Evolutionary conservation across 1,140 invertebrate species (phyloP), one percentile per base, ranked within the genome.

Genomic region (Parapsyche elsis): DNA sequence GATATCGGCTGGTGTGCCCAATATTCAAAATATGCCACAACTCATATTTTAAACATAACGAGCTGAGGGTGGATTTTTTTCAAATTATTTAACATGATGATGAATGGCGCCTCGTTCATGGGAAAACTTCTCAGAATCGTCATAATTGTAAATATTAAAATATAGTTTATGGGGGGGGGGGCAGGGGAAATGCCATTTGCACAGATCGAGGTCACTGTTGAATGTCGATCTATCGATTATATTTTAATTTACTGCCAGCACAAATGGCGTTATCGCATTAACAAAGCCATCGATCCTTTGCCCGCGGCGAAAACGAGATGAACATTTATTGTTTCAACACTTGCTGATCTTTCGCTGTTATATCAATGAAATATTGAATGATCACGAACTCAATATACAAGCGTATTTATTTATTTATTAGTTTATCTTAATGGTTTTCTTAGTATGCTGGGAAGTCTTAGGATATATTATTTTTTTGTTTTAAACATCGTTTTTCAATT

Each of bases 401-500:
- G 64, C 4, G 24, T 67, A 26, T 67, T 19, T 21, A 61, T 16
- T 19, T 38, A 38, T 61, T 9, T 21, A 61, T 26, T 26, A 26
- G 19, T 67, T 64, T 44, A 77, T 77, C 57, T 77, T 77, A 64
- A 64, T 45, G 59, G 38, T 53, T 5, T 64, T 77, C 57, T 21
- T 64, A 77, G 38, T 45, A 24, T 57, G 45, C 24, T 19, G n/a
- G 59, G n/a, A 77, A 38, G 57, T 46, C 19, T 64, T 64, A 49
- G 38, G 16, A 53, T 53, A 4, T 53, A 12, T 53, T 75, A 53
- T 16, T 75, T 75, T 75, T 53, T 53, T 53, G 16, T 16, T 53
- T 14, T 14, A 67, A 67, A 77, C 75, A 77, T 53, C 75, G 75
- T 77, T 77, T 77, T 57, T 77, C 75, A 77, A 77, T 77, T 77